phyloP scores from a whole-genome alignment of 2,888 invertebrate species.

The Tachina lurida region DNA sequence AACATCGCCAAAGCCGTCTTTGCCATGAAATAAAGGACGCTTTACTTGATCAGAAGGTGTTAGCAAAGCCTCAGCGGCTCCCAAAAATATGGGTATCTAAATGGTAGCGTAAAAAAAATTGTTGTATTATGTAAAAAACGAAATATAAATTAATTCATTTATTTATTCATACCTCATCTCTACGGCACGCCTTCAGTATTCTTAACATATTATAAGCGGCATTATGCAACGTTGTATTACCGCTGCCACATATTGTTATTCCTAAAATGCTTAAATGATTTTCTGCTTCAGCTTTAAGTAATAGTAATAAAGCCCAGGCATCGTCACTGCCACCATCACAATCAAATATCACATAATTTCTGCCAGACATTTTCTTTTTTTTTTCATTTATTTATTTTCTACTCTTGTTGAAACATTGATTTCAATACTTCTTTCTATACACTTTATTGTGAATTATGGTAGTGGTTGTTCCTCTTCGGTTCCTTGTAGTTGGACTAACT shows the following conservation, averaged over 20 bases:
- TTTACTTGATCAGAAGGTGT: conserved; percentile 82
- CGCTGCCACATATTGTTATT: conserved; percentile 88
- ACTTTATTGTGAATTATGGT: background rate
- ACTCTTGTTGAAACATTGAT: background rate
- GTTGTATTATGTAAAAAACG: background rate
- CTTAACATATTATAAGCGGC: conserved; percentile 88
- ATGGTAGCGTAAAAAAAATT: conserved; percentile 52
- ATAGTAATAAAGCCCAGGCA: conserved; percentile 85
- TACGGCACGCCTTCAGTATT: conserved; percentile 85
- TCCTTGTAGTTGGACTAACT: background rate
- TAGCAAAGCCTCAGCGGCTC: conserved; percentile 83
- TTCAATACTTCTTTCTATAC: background rate
- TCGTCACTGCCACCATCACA: conserved; percentile 87
- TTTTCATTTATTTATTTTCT: background rate
- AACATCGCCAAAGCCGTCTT: conserved; percentile 89
- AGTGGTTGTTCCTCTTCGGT: background rate
- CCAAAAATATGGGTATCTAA: conserved; percentile 89
- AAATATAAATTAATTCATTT: background rate
- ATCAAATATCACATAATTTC: conserved; percentile 84
- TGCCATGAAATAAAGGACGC: conserved; percentile 85
- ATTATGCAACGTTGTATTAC: conserved; percentile 88
- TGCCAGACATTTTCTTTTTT: conserved; percentile 50
- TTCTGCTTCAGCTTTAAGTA: conserved; percentile 84
- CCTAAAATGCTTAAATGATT: conserved; percentile 84
- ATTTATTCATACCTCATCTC: conserved; percentile 84